Conservation (phyloP, 1,140 invertebrate genomes). For the Philotrypesis tridentata region DNA sequence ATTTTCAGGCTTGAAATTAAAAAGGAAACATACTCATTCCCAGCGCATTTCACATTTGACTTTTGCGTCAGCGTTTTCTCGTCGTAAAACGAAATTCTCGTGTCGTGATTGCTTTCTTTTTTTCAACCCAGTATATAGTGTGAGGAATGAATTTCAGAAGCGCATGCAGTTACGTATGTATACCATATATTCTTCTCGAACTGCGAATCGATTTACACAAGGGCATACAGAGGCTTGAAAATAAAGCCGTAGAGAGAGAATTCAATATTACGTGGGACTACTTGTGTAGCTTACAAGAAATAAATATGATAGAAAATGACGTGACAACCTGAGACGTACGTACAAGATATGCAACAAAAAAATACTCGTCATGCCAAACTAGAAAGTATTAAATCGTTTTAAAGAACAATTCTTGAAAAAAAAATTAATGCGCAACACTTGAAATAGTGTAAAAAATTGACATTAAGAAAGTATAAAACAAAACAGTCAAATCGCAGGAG, state of each 20-base stretch:
- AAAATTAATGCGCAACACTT: background rate
- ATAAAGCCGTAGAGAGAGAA: background rate
- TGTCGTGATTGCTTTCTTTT: background rate
- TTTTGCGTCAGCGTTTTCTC: background rate
- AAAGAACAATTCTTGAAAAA: too few species aligned
- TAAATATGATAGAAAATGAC: background rate
- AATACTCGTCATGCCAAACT: background rate
- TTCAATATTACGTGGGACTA: background rate
- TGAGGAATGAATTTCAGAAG: background rate
- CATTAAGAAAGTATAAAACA: background rate
- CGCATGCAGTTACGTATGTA: background rate
- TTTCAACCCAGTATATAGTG: background rate
- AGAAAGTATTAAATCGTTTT: background rate
- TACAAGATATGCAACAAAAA: background rate
- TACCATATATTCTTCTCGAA: background rate
- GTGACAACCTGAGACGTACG: background rate
- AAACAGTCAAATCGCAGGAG: background rate
- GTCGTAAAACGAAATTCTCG: background rate
- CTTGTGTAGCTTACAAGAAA: background rate
- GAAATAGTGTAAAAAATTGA: background rate
- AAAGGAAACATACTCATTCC: too few species aligned
- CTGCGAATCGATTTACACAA: background rate
- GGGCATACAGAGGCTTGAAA: background rate
- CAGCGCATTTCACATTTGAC: background rate
- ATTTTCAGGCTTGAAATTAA: background rate